A percentile compares a stretch with the other conserved stretches of the same genome.
These are phyloP conservation scores for Agrotis exclamationis DNA, from an alignment of 2,888 invertebrate species.

Conservation along the genomic window DNA sequence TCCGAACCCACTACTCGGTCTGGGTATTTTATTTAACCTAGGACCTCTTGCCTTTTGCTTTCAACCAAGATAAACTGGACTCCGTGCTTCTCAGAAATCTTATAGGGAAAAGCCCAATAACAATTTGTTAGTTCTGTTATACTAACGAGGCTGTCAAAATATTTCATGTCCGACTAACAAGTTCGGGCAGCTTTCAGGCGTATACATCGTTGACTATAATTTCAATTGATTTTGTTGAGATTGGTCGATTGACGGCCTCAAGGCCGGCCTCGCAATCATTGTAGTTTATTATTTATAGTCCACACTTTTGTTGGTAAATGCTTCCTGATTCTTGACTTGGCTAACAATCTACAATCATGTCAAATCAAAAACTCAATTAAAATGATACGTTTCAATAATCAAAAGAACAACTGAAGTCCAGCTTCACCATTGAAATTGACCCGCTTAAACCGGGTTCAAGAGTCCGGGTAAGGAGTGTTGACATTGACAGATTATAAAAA, in stretches of 20 bases:
- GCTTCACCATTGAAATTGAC: no score
- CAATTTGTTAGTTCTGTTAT: no score
- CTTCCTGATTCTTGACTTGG: conserved; percentile 42
- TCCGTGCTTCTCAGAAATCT: no score
- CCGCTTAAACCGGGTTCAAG: no score
- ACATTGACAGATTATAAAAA: no score
- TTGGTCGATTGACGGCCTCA: conserved; percentile 60
- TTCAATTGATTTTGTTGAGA: conserved; percentile 67
- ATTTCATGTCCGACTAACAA: conserved; percentile 60
- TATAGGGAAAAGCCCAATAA: no score
- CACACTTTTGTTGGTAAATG: conserved; percentile 25
- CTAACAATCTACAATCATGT: conserved; percentile 18
- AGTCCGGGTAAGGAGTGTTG: no score
- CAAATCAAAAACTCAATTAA: background rate
- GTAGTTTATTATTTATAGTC: conserved; percentile 42
- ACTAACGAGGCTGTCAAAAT: background rate
- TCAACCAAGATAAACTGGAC: no score
- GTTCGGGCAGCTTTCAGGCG: conserved; percentile 64
- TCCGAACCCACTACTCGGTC: background rate
- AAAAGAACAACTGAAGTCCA: no score
- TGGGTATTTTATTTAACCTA: background rate
- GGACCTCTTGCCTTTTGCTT: no score
- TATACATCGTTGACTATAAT: conserved; percentile 61
- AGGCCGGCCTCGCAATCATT: conserved; percentile 56
- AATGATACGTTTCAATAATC: no score